These are phyloP conservation scores for Salmo trutta DNA, from an alignment of 2,797 vertebrate genomes.

Conservation along the genomic window DNA sequence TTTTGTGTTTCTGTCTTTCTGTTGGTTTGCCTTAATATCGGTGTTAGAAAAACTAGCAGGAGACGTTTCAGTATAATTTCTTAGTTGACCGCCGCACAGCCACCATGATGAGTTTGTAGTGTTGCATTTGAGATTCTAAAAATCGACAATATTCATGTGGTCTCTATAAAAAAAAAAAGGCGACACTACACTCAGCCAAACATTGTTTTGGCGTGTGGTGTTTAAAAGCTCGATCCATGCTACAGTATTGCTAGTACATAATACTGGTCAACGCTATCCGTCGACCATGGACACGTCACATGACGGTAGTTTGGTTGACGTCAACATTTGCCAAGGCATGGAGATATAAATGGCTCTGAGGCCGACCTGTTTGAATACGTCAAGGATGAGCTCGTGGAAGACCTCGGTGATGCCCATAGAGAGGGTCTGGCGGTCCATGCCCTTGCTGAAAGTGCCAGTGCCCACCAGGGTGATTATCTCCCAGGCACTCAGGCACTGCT, in stretches of 20 bases:
- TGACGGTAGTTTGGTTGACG: neutral
- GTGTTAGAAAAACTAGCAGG: too few species aligned
- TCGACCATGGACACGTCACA: neutral
- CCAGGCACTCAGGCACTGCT: conserved; percentile 86
- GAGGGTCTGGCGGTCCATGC: conserved; percentile 89
- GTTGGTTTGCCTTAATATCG: neutral
- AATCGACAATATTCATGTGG: neutral
- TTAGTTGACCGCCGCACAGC: neutral
- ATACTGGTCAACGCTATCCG: neutral
- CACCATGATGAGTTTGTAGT: neutral
- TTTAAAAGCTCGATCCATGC: neutral
- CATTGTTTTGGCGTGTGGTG: neutral
- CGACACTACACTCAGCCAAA: neutral
- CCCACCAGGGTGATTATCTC: conserved; percentile 88
- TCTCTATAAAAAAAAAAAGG: too few species aligned
- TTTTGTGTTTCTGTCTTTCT: neutral
- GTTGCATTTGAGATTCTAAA: neutral
- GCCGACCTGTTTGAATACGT: conserved; percentile 93
- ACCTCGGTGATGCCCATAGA: conserved; percentile 95
- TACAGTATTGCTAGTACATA: neutral
- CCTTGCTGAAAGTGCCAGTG: conserved; percentile 90
- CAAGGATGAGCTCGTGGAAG: conserved; percentile 93
- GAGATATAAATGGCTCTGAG: neutral
- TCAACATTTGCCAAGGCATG: neutral
- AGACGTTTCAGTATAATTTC: neutral